Conservation (phyloP, 2,797 vertebrate species). For the Lutra lutra region DNA sequence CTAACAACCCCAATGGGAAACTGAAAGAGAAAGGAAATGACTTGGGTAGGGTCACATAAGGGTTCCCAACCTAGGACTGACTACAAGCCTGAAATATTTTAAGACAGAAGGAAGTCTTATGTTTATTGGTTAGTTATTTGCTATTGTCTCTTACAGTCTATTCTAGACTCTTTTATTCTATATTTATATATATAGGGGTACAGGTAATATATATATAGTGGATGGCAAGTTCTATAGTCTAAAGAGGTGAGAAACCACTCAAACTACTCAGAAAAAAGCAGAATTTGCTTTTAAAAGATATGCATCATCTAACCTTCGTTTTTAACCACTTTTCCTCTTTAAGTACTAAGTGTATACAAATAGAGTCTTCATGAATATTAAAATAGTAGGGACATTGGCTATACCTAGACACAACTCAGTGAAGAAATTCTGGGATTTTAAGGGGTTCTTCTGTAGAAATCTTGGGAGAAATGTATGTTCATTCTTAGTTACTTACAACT, state of each 20-base stretch:
- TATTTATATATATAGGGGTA: background rate
- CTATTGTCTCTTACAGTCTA: background rate
- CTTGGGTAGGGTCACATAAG: background rate
- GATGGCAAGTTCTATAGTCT: background rate
- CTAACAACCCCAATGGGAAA: background rate
- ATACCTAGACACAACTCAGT: background rate
- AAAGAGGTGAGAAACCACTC: background rate
- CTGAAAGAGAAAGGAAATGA: background rate
- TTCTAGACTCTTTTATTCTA: background rate
- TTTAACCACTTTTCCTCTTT: background rate
- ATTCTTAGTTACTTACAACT: conserved; percentile 16
- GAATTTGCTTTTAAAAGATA: background rate
- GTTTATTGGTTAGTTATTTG: background rate
- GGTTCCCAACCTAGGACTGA: background rate
- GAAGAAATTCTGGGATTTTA: background rate
- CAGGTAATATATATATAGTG: background rate
- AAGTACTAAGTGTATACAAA: background rate
- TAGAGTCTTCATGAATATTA: background rate
- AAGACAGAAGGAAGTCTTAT: background rate
- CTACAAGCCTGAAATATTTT: background rate
- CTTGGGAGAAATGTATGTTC: background rate
- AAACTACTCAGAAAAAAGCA: background rate
- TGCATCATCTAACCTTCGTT: background rate
- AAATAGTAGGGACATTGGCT: background rate
- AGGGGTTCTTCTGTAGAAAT: background rate